phyloP scores from a whole-genome alignment of 2,888 invertebrate species.

The Diplazon laetatorius region DNA sequence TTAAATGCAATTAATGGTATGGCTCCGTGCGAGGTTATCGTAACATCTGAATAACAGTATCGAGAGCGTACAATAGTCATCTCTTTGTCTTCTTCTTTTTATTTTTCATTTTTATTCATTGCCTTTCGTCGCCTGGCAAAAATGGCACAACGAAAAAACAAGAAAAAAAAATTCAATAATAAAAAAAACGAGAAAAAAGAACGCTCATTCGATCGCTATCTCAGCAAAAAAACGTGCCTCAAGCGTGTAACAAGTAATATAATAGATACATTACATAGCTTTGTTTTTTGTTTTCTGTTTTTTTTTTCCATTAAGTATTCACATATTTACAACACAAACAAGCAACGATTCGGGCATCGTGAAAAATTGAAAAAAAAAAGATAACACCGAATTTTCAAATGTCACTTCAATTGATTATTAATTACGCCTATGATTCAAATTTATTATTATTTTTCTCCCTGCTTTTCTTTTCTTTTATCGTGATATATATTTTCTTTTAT shows the following conservation, averaged over 20 bases:
- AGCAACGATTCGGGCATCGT: constrained; percentile 42
- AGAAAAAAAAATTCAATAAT: too few species aligned
- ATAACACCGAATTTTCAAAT: constrained; percentile 20
- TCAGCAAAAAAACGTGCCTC: constrained; percentile 48
- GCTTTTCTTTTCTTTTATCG: not conserved
- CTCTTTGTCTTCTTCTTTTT: constrained; percentile 14
- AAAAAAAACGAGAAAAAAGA: too few species aligned
- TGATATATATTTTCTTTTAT: too few species aligned
- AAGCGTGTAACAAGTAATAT: constrained; percentile 55
- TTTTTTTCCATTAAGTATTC: constrained; percentile 53
- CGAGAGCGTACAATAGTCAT: constrained; percentile 27
- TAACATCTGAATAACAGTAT: constrained; percentile 17
- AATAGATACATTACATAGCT: constrained; percentile 33
- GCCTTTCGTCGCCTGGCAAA: constrained; percentile 17
- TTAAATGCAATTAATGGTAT: constrained; percentile 49
- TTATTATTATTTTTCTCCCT: not conserved
- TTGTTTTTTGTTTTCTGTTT: too few species aligned
- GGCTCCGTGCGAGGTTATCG: constrained; percentile 27
- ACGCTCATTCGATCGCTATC: constrained; percentile 24
- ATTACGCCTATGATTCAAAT: not conserved
- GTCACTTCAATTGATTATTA: not conserved
- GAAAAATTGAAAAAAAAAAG: not conserved
- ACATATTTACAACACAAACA: constrained; percentile 63
- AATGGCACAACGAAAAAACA: constrained; percentile 31
- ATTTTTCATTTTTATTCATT: not conserved